These are phyloP conservation scores for Tubulanus polymorphus DNA, from an alignment of 2,888 invertebrate genomes.

Conservation along the genomic window DNA sequence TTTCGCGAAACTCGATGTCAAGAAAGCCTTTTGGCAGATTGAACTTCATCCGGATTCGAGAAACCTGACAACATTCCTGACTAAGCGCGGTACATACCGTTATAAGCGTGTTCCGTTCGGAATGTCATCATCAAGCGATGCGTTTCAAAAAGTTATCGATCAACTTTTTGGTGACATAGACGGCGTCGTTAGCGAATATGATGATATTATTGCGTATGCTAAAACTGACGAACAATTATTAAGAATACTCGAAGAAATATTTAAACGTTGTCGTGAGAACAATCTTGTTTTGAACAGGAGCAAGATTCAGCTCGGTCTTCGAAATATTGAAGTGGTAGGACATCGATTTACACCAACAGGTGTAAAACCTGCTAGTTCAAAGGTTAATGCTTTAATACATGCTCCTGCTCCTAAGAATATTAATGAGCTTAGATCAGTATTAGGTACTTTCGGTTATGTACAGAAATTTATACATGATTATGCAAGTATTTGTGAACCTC, in stretches of 20 bases:
- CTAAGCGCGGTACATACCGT: not conserved
- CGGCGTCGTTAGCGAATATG: slow-evolving; percentile 16
- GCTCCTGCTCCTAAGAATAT: slow-evolving; percentile 11
- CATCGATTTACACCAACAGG: slow-evolving; percentile 12
- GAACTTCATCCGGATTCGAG: not conserved
- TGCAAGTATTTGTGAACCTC: slow-evolving; percentile 11
- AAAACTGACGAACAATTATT: slow-evolving; percentile 15
- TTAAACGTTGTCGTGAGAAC: slow-evolving; percentile 15
- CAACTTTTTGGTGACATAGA: slow-evolving; percentile 14
- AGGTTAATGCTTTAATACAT: slow-evolving; percentile 10
- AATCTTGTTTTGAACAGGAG: slow-evolving; percentile 20
- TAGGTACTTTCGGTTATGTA: slow-evolving; percentile 11
- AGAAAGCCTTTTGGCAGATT: not conserved
- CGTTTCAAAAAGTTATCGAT: slow-evolving; percentile 4
- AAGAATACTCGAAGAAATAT: slow-evolving; percentile 10
- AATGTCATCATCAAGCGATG: slow-evolving; percentile 6
- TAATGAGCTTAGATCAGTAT: slow-evolving; percentile 10
- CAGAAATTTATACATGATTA: slow-evolving; percentile 9
- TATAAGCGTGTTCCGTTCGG: slow-evolving; percentile 14
- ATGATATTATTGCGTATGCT: slow-evolving; percentile 24
- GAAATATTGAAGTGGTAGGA: slow-evolving; percentile 12
- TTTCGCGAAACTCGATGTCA: not conserved
- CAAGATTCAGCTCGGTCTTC: slow-evolving; percentile 23
- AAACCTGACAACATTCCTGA: not conserved
- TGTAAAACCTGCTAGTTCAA: slow-evolving; percentile 8